Base-by-base conservation (phyloP, 2,797 vertebrate genomes). In the Zenarchopterus dispar region DNA sequence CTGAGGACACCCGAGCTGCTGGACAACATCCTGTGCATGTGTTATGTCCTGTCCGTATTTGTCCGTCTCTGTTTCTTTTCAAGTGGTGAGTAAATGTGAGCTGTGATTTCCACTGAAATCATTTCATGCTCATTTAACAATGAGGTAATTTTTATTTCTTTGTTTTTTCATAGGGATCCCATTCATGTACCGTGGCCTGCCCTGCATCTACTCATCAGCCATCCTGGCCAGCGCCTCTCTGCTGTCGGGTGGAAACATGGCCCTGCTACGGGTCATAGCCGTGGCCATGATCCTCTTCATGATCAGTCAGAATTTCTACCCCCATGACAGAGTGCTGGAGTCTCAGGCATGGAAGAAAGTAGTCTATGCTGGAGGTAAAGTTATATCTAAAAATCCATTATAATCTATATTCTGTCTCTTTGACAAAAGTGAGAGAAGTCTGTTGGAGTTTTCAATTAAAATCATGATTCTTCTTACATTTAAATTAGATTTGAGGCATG, bases 301-400 rank as follows among this genome's bases (percentile, higher is more conserved):
- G 96, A 90, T 95, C 10, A 96, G 96, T 66, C 95, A 92, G 16
- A 94, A 86, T 54, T 93, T 92, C 91, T 98, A 99, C 75, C 97
- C 97, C 11, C 95, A 97, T 0, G 97, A 98, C 82, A 90, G 93
- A 63, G 93, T 97, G 65, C 89, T 98, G 74, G 97, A 98, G 82
- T 98, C 97, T 0, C 95, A 99, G 81, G 87, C 86, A 53, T 99
- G 96, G 96, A 98, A 99, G 82, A 99, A 98, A 89, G 67, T 67
- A 0, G 93, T 98, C 57, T 98, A 95, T 0, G 90, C 91, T 0
- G 96, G 95, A 92, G 96, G 96, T 97, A 87, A 88, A 36, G 13
- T 11, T 10, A 36, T 36, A 36, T 10, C 1, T 36, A 1, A 39
- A 39, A 15, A 39, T 39, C 13, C 3, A 39, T 13, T 39, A 13